Base-by-base conservation (phyloP, 1,140 invertebrate genomes). In the Drosophila erecta region DNA sequence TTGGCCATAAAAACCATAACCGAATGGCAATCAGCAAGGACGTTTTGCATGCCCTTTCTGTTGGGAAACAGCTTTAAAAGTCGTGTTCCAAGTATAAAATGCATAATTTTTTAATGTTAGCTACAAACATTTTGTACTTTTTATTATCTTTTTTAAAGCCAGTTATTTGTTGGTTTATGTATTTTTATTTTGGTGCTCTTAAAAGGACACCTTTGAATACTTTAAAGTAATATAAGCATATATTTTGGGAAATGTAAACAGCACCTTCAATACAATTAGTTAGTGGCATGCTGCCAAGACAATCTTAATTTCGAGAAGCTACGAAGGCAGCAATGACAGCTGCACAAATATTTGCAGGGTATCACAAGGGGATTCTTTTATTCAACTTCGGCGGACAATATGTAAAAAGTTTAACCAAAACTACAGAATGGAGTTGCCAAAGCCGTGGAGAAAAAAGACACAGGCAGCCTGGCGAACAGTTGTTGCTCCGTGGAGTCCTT, bases 341-440 rank as follows among this genome's bases (percentile, higher is more conserved):
- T 61, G 8, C 7, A 12, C 59, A 67, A 69, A 70, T 62, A 64
- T 54, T 50, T 58, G 43, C 47, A 65, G 80, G 60, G 73, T 86
- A 86, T 65, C 41, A 40, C 14, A 17, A 22, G 35, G 57, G 51
- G 27, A 70, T 70, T 71, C 66, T 70, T 71, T 71, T 49, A 57
- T 37, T 15, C 41, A 69, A 69, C 35, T 70, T 67, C 51, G 22
- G 41, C 40, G 20, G 83, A 83, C 74, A 81, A 81, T 81, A 86
- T 87, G 83, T 69, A 76, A 87, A 87, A 87, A 87, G 84, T 84
- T 87, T 62, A 76, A 77, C 72, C 46, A 41, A 79, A 87, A 89
- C 69, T 65, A 43, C 46, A 37, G 85, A 87, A 81, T 81, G 67
- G 60, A 86, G 66, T 85, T 85, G 56, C 62, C 62, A 77, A 14